phyloP scores from a whole-genome alignment of 2,113 vertebrate species.

The Sardina pilchardus region DNA sequence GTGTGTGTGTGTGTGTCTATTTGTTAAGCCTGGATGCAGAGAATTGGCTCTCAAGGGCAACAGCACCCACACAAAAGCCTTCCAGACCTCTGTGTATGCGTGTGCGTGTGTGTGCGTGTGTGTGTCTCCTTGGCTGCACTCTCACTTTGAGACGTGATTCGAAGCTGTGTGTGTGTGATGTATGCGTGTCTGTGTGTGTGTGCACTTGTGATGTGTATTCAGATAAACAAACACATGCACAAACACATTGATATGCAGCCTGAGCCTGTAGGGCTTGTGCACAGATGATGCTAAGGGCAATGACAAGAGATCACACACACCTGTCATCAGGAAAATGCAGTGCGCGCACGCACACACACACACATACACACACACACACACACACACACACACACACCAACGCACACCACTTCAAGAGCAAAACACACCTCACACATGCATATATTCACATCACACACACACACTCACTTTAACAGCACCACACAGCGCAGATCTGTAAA shows the following conservation, averaged over 20 bases:
- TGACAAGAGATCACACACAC: slow-evolving; percentile 9
- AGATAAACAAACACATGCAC: neutral
- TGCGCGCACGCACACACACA: neutral
- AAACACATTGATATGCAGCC: neutral
- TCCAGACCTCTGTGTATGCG: neutral
- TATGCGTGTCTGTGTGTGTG: neutral
- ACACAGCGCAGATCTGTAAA: neutral
- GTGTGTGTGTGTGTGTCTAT: slow-evolving; percentile 15
- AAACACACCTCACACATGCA: too few relatives aligned
- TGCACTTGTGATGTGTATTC: neutral
- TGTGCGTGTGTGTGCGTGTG: slow-evolving; percentile 11
- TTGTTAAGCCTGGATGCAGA: slow-evolving; percentile 16
- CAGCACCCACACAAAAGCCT: slow-evolving; percentile 21
- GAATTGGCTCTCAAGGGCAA: slow-evolving; percentile 32
- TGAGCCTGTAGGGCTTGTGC: neutral
- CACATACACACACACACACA: neutral
- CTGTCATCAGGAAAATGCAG: neutral
- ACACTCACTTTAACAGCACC: neutral
- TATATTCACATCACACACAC: neutral
- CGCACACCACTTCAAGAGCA: neutral
- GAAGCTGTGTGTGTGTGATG: neutral
- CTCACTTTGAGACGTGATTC: neutral
- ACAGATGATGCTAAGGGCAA: neutral
- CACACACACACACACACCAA: neutral
- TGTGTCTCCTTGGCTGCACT: neutral